These are phyloP conservation scores for Erythrolamprus reginae DNA, from an alignment of 2,113 vertebrate species.

Conservation along the genomic window DNA sequence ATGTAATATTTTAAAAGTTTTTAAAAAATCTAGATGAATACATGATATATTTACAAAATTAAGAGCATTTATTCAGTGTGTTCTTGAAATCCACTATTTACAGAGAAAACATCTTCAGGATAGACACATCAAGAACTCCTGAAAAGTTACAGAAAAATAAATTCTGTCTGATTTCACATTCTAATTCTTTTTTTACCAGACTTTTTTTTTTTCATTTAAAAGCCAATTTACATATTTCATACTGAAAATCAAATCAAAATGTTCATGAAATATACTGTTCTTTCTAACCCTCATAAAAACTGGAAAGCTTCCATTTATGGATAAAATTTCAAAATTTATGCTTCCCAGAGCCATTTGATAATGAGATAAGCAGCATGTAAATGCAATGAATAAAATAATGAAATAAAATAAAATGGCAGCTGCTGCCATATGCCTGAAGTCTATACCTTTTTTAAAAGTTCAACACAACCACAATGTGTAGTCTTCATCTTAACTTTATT, in stretches of 20 bases:
- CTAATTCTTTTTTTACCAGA: neutral
- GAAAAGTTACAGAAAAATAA: conserved; percentile 21
- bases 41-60: neutral
- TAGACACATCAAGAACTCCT: neutral
- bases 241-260: conserved; percentile 32
- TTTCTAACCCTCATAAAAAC: neutral
- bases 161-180: conserved; percentile 2
- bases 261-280: conserved; percentile 28
- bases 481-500: neutral
- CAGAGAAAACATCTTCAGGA: neutral
- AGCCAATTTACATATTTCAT: neutral
- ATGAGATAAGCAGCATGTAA: neutral
- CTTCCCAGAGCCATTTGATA: neutral
- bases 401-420: no score
- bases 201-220: neutral
- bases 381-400: neutral
- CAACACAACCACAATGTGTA: neutral
- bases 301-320: neutral
- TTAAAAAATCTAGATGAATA: neutral
- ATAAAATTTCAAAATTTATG: neutral
- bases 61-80: neutral
- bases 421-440: neutral
- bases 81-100: neutral
- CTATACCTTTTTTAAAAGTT: neutral
- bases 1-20: neutral